Conservation (phyloP, 2,888 invertebrate genomes). For the Macrostomum cliftonense region DNA sequence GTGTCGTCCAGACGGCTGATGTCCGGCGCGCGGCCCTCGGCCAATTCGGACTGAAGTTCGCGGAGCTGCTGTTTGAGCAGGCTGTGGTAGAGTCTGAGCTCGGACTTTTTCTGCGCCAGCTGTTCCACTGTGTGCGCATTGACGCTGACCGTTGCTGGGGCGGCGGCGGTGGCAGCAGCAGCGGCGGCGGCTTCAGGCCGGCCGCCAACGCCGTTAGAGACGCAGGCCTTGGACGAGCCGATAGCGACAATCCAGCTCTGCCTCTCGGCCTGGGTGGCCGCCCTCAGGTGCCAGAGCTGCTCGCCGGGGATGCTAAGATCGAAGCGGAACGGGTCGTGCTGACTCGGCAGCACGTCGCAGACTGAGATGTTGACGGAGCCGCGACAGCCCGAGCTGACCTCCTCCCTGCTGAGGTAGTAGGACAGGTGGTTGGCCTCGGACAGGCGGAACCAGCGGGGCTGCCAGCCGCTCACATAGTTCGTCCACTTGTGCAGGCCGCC, state of each 20-base stretch:
- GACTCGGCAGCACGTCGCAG: slow-evolving; percentile 47
- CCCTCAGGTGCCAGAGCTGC: slow-evolving; percentile 58
- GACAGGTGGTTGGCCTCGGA: slow-evolving; percentile 55
- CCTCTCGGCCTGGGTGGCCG: slow-evolving; percentile 55
- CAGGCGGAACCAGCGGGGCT: slow-evolving; percentile 63
- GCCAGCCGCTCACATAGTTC: slow-evolving; percentile 70
- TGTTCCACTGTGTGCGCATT: neutral
- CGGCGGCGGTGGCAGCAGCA: neutral
- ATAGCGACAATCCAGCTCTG: slow-evolving; percentile 63
- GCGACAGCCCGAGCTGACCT: slow-evolving; percentile 61
- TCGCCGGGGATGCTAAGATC: slow-evolving; percentile 63
- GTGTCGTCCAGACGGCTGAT: slow-evolving; percentile 43
- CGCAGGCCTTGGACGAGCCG: slow-evolving; percentile 56
- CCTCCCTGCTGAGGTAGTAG: slow-evolving; percentile 62
- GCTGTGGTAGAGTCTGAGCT: slow-evolving; percentile 59
- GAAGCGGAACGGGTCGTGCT: slow-evolving; percentile 48
- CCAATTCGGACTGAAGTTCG: slow-evolving; percentile 50
- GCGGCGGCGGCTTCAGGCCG: neutral
- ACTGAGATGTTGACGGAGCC: slow-evolving; percentile 62
- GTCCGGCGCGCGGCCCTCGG: slow-evolving; percentile 15
- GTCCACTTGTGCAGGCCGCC: slow-evolving; percentile 67
- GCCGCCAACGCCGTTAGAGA: neutral
- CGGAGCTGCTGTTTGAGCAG: slow-evolving; percentile 65
- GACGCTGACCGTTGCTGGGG: neutral
- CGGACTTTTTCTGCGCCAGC: slow-evolving; percentile 45